These are phyloP conservation scores for Microdon myrmicae DNA, from an alignment of 2,888 invertebrate genomes.

Conservation along the genomic window DNA sequence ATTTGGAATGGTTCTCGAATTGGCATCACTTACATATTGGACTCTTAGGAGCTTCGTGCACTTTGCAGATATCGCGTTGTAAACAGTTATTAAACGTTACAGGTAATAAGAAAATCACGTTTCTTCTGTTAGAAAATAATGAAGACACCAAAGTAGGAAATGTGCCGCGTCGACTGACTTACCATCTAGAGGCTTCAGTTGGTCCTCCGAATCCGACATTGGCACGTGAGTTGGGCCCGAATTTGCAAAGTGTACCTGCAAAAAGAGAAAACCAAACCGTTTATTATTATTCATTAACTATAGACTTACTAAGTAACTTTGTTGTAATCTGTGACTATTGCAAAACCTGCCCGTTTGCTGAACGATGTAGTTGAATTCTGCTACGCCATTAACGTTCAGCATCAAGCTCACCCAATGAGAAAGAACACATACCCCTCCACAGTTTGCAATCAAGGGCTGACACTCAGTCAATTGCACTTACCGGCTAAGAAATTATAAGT, in stretches of 20 bases:
- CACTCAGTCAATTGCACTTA: no score
- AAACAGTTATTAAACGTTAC: constrained; percentile 8
- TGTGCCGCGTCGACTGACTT: constrained; percentile 34
- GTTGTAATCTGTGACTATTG: not conserved
- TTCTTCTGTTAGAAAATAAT: constrained; percentile 6
- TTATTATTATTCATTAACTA: not conserved
- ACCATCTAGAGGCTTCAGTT: constrained; percentile 61
- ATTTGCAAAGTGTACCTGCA: constrained; percentile 75
- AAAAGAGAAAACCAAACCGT: no score
- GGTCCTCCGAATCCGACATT: constrained; percentile 66
- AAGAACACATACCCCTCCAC: no score
- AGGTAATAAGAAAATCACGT: constrained; percentile 29
- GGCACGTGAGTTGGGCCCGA: constrained; percentile 66
- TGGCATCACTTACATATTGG: constrained; percentile 39
- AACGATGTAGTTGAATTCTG: no score
- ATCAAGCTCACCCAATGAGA: no score
- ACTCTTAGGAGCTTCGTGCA: constrained; percentile 28
- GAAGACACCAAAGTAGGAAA: not conserved
- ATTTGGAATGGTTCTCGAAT: no score
- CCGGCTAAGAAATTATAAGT: no score
- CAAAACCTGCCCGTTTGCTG: no score
- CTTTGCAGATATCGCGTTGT: constrained; percentile 9
- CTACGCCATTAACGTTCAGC: no score
- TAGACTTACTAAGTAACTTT: not conserved
- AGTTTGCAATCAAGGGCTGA: no score